Conservation (phyloP, 2,888 invertebrate genomes). For the Cerastis leucographa region DNA sequence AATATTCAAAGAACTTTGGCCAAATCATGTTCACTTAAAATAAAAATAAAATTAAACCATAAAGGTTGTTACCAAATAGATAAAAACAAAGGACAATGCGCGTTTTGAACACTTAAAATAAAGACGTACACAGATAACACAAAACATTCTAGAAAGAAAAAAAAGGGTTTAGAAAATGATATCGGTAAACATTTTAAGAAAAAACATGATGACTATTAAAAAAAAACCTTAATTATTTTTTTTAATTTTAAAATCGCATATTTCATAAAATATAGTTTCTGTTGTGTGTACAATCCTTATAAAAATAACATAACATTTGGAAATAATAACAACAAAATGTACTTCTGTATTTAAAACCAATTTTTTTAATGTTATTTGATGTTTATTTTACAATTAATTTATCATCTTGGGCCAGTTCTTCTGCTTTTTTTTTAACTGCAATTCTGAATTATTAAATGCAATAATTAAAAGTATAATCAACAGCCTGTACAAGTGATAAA, state of each 20-base stretch:
- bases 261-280: conserved; percentile 43
- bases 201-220: background rate
- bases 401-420: background rate
- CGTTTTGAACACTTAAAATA: conserved; percentile 71
- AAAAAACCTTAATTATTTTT: conserved; percentile 14
- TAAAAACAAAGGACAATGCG: conserved; percentile 78
- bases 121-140: conserved; percentile 71
- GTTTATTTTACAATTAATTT: conserved; percentile 13
- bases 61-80: conserved; percentile 27
- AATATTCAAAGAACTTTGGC: conserved; percentile 1
- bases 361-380: conserved; percentile 16
- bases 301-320: conserved; percentile 62
- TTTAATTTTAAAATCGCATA: conserved; percentile 20
- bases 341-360: conserved; percentile 28
- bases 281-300: conserved; percentile 66
- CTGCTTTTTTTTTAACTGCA: background rate
- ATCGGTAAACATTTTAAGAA: background rate
- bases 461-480: conserved; percentile 31
- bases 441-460: background rate
- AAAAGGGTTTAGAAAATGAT: background rate
- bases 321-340: conserved; percentile 67
- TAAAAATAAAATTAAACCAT: conserved; percentile 20
- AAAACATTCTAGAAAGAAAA: conserved; percentile 9
- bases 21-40: conserved; percentile 29
- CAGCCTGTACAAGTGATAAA: conserved; percentile 5